Conservation (phyloP, 2,888 invertebrate species). For the Acanthoscelides obtectus region DNA sequence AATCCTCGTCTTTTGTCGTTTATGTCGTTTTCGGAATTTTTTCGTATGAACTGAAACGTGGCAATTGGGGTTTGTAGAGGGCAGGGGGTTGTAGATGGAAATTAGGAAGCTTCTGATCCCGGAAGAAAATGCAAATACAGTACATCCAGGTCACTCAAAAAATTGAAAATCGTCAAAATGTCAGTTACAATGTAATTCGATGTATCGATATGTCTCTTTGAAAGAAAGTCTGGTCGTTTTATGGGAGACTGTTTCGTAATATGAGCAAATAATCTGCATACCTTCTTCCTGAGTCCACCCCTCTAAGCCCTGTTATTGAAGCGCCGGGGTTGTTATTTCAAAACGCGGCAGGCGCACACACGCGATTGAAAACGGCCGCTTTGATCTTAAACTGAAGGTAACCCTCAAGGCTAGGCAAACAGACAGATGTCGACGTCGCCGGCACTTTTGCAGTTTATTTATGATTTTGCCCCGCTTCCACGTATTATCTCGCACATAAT, state of each 20-base stretch:
- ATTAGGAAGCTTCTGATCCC: too few relatives aligned
- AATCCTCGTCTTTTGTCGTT: too few relatives aligned
- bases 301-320: neutral
- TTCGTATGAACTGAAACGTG: too few relatives aligned
- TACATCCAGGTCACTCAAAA: too few relatives aligned
- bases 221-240: too few relatives aligned
- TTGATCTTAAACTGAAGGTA: constrained; percentile 23
- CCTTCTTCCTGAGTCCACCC: neutral
- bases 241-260: neutral
- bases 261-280: neutral
- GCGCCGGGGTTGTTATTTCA: constrained; percentile 17
- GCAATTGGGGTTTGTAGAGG: too few relatives aligned
- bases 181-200: too few relatives aligned
- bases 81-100: too few relatives aligned
- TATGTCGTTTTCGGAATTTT: too few relatives aligned
- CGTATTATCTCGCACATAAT: constrained; percentile 11
- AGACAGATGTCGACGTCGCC: constrained; percentile 11
- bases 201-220: too few relatives aligned
- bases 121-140: too few relatives aligned
- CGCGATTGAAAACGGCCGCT: constrained; percentile 22
- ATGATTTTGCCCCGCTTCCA: constrained; percentile 12
- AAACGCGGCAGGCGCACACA: constrained; percentile 9
- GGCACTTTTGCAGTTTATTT: constrained; percentile 15
- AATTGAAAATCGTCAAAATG: too few relatives aligned
- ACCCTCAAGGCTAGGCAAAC: constrained; percentile 10